These are phyloP conservation scores for Pandemis heparana DNA, from an alignment of 2,888 invertebrate genomes.

Conservation along the genomic window DNA sequence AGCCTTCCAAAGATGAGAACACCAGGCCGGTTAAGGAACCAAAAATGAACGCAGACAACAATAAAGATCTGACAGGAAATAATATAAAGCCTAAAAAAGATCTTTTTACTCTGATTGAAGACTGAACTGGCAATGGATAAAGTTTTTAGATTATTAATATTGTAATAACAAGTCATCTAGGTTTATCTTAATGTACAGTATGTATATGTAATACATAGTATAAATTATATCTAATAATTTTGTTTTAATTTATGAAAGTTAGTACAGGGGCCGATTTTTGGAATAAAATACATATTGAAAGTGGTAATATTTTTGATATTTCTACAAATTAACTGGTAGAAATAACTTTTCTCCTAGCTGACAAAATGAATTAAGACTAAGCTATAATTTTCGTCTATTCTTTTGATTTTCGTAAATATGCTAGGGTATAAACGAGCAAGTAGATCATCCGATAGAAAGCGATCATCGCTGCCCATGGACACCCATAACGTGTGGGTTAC, in stretches of 20 bases:
- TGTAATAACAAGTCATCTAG: constrained; percentile 5
- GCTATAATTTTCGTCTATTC: too few relatives aligned
- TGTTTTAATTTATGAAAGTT: not conserved
- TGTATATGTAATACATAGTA: not conserved
- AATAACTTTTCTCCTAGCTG: too few relatives aligned
- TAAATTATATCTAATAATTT: not conserved
- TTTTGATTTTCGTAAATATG: too few relatives aligned
- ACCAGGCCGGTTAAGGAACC: constrained; percentile 65
- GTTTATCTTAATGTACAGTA: not conserved
- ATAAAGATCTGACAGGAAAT: constrained; percentile 49
- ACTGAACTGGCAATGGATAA: constrained; percentile 54
- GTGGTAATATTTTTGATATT: too few relatives aligned
- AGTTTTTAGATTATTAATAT: constrained; percentile 8
- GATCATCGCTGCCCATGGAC: too few relatives aligned
- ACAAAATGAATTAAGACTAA: too few relatives aligned
- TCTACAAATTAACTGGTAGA: too few relatives aligned
- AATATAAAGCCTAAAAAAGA: constrained; percentile 60
- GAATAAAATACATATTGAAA: too few relatives aligned
- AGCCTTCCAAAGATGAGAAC: constrained; percentile 71
- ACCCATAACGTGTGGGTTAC: too few relatives aligned
- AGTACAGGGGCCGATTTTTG: too few relatives aligned
- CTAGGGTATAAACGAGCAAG: too few relatives aligned
- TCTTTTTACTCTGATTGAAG: constrained; percentile 63
- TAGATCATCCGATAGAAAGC: too few relatives aligned
- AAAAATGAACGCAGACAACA: constrained; percentile 58